Conservation (phyloP, 1,140 invertebrate genomes). For the Zophobas morio region DNA sequence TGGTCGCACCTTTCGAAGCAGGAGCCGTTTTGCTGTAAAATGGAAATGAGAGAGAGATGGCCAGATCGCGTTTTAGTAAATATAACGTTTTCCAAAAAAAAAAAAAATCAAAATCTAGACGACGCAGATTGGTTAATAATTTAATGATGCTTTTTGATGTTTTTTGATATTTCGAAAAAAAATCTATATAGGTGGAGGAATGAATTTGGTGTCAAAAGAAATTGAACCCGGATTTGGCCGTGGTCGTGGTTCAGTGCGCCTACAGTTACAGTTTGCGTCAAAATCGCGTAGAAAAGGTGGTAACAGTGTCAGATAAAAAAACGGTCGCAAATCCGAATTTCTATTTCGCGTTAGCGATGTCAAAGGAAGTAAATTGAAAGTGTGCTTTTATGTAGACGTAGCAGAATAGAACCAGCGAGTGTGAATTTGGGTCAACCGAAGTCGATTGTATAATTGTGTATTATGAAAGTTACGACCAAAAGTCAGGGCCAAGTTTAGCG, state of each 20-base stretch:
- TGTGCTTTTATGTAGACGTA: conserved; percentile 31
- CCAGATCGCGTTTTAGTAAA: too few species aligned
- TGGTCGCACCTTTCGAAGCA: conserved; percentile 13
- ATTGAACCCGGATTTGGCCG: conserved; percentile 20
- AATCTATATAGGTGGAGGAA: too few species aligned
- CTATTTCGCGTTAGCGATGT: conserved; percentile 14
- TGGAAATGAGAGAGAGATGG: too few species aligned
- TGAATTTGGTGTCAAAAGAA: neutral
- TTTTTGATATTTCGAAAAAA: too few species aligned
- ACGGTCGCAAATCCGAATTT: neutral
- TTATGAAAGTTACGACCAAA: conserved; percentile 59
- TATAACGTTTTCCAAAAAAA: too few species aligned
- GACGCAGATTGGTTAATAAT: too few species aligned
- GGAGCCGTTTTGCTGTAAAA: neutral
- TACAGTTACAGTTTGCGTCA: neutral
- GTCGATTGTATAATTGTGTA: conserved; percentile 55
- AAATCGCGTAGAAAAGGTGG: neutral
- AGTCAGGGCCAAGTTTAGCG: conserved; percentile 58
- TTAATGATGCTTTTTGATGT: too few species aligned
- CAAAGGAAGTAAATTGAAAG: conserved; percentile 40
- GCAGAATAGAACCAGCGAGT: neutral
- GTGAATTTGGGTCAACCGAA: conserved; percentile 54
- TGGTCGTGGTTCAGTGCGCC: neutral
- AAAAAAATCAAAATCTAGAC: too few species aligned
- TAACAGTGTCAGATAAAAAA: conserved; percentile 25